Evolutionary conservation across 2,797 vertebrate species (phyloP), one percentile per base, ranked within the genome.

Genomic region (Fistularia commersonii): DNA sequence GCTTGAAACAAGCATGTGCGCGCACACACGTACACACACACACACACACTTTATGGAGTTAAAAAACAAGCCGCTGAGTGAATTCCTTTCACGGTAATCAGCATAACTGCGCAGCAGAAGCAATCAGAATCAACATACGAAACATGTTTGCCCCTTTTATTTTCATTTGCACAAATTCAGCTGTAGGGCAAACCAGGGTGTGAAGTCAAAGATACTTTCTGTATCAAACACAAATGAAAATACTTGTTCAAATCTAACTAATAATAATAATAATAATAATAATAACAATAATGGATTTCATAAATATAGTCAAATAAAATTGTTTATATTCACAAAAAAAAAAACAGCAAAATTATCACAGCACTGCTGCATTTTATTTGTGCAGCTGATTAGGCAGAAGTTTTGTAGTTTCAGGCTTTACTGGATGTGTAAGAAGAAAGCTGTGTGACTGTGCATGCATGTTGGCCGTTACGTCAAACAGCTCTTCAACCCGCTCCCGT

Each of bases 231-330:
- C 45, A 37, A 56, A 32, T 67, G 54, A 70, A 69, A 74, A 78
- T 48, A 58, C 11, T 43, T 61, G n/a, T 52, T 64, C 36, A 38
- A 32, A 61, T 54, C 45, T 11, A 46, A 13, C 5, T 41, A 65
- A 62, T 36, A 45, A 62, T 61, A 59, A 41, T 41, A 39, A 14
- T n/a, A n/a, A n/a, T n/a, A 47, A 48, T 68, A 34, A 43, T 59
- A 41, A 67, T 66, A 48, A 40, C 11, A 58, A 49, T 64, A 49
- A 69, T 48, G 66, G 6, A 49, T 41, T 59, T 60, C 38, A 83
- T 82, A 87, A 81, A 86, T 82, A 83, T 44, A 72, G 54, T 52
- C 32, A 66, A 11, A 65, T 37, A 41, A 53, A 41, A n/a, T 39
- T 45, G 11, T 13, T 48, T 23, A 53, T 61, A 69, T 12, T 56